Percentiles rank a stretch among this genome's conserved stretches.
Evolutionary conservation across 2,888 invertebrate genomes (phyloP).

Genomic region (Bombylius discolor): DNA sequence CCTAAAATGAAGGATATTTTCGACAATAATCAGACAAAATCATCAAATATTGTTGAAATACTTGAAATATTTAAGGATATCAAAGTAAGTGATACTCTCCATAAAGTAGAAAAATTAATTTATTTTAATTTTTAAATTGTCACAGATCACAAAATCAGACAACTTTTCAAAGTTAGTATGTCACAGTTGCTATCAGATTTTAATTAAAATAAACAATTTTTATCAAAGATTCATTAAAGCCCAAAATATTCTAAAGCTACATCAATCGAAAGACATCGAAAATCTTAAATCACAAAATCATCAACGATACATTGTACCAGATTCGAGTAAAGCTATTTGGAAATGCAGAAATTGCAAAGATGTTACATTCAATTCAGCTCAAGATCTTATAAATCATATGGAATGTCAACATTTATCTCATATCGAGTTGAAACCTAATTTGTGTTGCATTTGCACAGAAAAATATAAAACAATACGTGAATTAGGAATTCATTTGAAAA

Average conservation of each 20-base stretch:
- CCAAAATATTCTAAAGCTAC: too few species aligned
- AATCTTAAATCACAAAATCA: too few species aligned
- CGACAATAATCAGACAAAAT: neutral
- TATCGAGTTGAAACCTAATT: neutral
- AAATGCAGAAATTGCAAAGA: neutral
- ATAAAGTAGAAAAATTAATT: neutral
- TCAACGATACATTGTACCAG: neutral
- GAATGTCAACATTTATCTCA: neutral
- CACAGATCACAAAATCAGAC: neutral
- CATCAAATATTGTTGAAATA: neutral
- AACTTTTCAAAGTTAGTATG: neutral
- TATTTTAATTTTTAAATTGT: neutral
- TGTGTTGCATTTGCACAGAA: slow-evolving; percentile 16
- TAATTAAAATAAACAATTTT: neutral
- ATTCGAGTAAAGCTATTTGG: neutral
- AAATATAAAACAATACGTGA: slow-evolving; percentile 16
- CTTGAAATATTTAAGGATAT: slow-evolving; percentile 1
- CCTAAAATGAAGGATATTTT: neutral
- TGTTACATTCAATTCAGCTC: neutral
- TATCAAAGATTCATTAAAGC: too few species aligned
- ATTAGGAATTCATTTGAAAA: slow-evolving; percentile 14
- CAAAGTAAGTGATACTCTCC: neutral
- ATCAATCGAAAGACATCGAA: too few species aligned
- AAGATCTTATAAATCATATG: neutral
- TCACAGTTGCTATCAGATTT: neutral